Base-by-base conservation (phyloP, 1,140 invertebrate genomes). In the Papilio glaucus region DNA sequence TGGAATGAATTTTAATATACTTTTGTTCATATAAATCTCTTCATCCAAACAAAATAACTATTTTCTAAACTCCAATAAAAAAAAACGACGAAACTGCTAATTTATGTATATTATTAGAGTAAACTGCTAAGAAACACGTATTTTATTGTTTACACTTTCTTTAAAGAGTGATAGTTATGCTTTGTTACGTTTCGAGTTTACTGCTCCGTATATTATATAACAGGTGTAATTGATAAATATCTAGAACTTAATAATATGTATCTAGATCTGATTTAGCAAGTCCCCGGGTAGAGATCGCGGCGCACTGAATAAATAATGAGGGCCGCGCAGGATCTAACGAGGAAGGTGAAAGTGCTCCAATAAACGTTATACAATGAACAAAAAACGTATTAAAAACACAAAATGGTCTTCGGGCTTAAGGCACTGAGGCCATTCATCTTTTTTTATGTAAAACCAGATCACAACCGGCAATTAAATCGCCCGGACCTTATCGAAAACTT, bases 381-480 rank as follows among this genome's bases (percentile, higher is more conserved):
- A 88, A 89, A 92, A 91, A 91, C 87, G 86, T 83, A 81, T 77
- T 72, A 81, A 72, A 85, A 81, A 82, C 82, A 80, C 77, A 85
- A 77, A 89, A 89, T 81, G 81, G 85, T 89, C 84, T 89, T 86
- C 77, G 77, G 77, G 85, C 88, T 91, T 84, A 76, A 89, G 89
- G 87, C 88, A 79, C 75, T 83, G 72, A 77, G 77, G 85, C 88
- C 87, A 87, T 93, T 91, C 88, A 90, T 91, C 89, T 93, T 91
- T 91, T 83, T 93, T 91, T 91, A 91, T 91, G 84, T 90, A 89
- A 91, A 92, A 93, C 86, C 88, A 93, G 88, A 91, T 91, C 89
- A 93, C 85, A 93, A 88, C 91, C 91, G 80, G 89, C 91, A 93
- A 93, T 93, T 93, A 93, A 93, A 93, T 92, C 88, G 87, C 85